Evolutionary conservation across 2,888 invertebrate genomes (phyloP).

Genomic region (Adela reaumurella): DNA sequence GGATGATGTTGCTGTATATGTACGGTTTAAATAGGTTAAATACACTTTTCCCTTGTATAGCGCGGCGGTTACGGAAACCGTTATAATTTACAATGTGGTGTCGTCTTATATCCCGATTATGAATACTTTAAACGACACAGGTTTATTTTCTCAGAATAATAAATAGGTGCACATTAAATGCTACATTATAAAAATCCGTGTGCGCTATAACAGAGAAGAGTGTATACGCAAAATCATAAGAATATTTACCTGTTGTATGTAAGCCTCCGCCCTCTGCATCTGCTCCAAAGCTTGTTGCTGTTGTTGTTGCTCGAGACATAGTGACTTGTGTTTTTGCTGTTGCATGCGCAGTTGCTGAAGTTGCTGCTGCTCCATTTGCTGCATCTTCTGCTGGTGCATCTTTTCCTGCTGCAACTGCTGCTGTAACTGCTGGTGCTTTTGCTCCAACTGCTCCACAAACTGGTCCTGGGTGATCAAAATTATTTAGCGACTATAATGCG

Average conservation of each 20-base stretch:
- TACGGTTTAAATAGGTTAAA: no score
- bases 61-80: no score
- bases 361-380: slow-evolving; percentile 28
- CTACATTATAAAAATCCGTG: no score
- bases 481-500: no score
- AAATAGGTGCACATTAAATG: no score
- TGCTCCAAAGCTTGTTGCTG: slow-evolving; percentile 25
- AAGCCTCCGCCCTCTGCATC: slow-evolving; percentile 21
- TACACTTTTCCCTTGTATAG: no score
- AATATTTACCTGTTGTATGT: slow-evolving; percentile 17
- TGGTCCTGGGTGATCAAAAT: slow-evolving; percentile 15
- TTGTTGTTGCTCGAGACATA: slow-evolving; percentile 16
- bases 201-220: no score
- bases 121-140: no score
- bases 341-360: slow-evolving; percentile 20
- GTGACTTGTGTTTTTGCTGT: slow-evolving; percentile 23
- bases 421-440: slow-evolving; percentile 33
- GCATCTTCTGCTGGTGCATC: slow-evolving; percentile 33
- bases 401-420: slow-evolving; percentile 32
- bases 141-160: no score
- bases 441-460: slow-evolving; percentile 26
- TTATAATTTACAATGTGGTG: no score
- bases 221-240: no score
- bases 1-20: slow-evolving; percentile 25
- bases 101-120: no score